Evolutionary conservation across 2,797 vertebrate species (phyloP), one percentile per base, ranked within the genome.

Genomic region (Babyrousa celebensis): DNA sequence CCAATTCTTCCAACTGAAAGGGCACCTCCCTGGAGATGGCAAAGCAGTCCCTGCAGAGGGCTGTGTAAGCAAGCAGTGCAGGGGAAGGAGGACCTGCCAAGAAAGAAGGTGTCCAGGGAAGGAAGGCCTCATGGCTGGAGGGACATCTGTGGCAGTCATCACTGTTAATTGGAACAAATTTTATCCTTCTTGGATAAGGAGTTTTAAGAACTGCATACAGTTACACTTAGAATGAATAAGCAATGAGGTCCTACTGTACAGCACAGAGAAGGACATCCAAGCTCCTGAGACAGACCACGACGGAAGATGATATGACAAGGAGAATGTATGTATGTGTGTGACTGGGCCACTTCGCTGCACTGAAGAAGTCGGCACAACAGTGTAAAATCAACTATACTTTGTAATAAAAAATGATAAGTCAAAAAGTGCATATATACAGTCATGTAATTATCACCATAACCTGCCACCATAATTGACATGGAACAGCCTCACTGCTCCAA

Each of bases 1-100:
- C 62, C 70, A 48, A 91, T 80, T 54, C 60, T 68, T 94, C 20
- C 54, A 88, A 62, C 21, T 68, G 67, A 78, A 93, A 90, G n/a
- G 29, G 18, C 32, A 91, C 84, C 6, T 60, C 74, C 40, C 48
- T 62, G 71, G 25, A 91, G 29, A 89, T n/a, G 68, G 68, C 29
- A 23, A 48, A 85, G 58, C 12, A 27, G 11, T 70, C 74, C 27
- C 16, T 71, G 62, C 3, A 15, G 65, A 67, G 25, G 77, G 56
- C 56, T 74, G 87, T 27, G 75, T 5, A 58, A 68, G 43, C 23
- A 32, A 14, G 36, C 18, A 25, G 10, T 6, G 14, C 27, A 27
- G 10, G 29, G 11, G 11, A 78, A 56, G 18, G 68, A 36, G 29
- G 20, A 75, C 29, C 25, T n/a, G 29, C 21, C 23, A 60, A 18